Percentiles rank a stretch among this genome's conserved stretches.
Conservation (phyloP, 2,888 invertebrate genomes). For the Pyralis farinalis region DNA sequence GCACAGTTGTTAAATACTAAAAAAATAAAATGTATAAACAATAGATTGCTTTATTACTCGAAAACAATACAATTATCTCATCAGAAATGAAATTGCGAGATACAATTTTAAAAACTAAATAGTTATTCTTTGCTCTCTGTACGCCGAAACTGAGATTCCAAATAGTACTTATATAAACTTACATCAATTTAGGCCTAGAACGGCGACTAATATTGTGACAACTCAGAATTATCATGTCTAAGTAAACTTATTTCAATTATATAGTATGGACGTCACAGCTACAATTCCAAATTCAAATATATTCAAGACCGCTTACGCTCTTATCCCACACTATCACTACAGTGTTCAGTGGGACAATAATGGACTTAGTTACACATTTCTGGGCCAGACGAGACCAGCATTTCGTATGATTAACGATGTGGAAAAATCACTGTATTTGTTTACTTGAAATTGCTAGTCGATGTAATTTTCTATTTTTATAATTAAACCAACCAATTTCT, state of each 20-base stretch:
- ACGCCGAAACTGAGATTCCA: not conserved
- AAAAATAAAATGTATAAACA: constrained; percentile 18
- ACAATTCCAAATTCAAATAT: constrained; percentile 32
- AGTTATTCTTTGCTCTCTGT: not conserved
- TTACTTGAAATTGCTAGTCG: too few relatives aligned
- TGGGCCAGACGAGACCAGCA: too few relatives aligned
- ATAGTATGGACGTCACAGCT: constrained; percentile 44
- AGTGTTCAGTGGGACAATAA: too few relatives aligned
- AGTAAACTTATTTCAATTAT: constrained; percentile 9
- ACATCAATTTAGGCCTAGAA: constrained; percentile 1
- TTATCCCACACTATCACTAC: too few relatives aligned
- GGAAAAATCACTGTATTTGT: too few relatives aligned
- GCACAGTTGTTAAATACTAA: constrained; percentile 34
- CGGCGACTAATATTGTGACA: constrained; percentile 8
- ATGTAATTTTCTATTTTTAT: too few relatives aligned
- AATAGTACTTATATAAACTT: not conserved
- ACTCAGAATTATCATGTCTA: not conserved
- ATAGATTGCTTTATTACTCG: constrained; percentile 13
- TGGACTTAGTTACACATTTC: too few relatives aligned
- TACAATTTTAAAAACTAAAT: not conserved
- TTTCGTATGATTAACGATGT: too few relatives aligned
- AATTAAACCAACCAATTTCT: too few relatives aligned
- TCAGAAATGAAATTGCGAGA: constrained; percentile 18
- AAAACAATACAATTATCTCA: constrained; percentile 18
- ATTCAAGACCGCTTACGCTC: too few relatives aligned